A percentile compares a stretch with the other conserved stretches of the same genome.
phyloP scores from a whole-genome alignment of 1,140 invertebrate genomes.

The Hypothenemus hampei region DNA sequence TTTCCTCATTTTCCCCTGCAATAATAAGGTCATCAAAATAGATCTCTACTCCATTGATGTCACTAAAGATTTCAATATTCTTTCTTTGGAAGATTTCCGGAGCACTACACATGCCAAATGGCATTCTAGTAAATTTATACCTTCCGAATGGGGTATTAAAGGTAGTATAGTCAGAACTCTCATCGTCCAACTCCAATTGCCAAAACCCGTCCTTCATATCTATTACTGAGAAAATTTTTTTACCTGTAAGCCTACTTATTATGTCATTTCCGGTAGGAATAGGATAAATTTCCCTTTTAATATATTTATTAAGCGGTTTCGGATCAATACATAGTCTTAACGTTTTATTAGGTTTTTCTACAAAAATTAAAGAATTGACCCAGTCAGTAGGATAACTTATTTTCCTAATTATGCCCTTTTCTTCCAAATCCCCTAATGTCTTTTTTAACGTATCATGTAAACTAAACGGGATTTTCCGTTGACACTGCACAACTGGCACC shows the following conservation, averaged over 20 bases:
- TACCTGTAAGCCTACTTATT: neutral
- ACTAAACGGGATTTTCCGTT: neutral
- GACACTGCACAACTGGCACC: neutral
- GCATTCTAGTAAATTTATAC: neutral
- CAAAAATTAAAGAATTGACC: constrained; percentile 7
- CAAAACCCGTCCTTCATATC: constrained; percentile 3
- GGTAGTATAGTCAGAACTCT: too few species aligned
- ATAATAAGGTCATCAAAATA: constrained; percentile 4
- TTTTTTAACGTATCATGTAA: neutral
- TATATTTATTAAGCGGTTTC: neutral
- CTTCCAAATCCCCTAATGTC: neutral
- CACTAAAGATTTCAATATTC: neutral
- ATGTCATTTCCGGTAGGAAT: neutral
- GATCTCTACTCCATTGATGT: neutral
- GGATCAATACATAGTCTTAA: constrained; percentile 2
- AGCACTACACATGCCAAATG: neutral
- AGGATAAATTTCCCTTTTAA: neutral
- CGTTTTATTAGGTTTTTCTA: neutral
- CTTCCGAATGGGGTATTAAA: too few species aligned
- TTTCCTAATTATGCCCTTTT: constrained; percentile 1
- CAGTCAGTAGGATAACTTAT: constrained; percentile 12
- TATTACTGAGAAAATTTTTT: neutral
- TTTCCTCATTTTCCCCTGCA: neutral
- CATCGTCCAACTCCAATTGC: neutral
- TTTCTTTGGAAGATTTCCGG: too few species aligned